Base-by-base conservation (phyloP, 1,140 invertebrate species). In the Melipona quadrifasciata region DNA sequence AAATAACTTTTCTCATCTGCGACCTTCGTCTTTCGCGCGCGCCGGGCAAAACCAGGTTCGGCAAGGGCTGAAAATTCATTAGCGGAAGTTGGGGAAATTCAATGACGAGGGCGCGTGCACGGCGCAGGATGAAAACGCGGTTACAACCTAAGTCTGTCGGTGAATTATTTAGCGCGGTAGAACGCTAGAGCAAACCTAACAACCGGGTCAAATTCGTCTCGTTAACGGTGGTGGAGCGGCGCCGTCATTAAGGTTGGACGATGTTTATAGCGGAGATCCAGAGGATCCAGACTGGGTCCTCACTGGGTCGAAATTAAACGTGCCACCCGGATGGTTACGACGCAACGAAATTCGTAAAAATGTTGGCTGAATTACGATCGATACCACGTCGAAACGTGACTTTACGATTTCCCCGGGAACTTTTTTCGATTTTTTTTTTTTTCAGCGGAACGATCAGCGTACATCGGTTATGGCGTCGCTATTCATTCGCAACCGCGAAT, bases 1-100 rank as follows among this genome's bases (percentile, higher is more conserved):
- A 51, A 73, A 53, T 71, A 76, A 85, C 79, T 85, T 87, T 87
- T 61, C 47, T 39, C n/a, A 39, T 58, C 17, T 27, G 71, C 72
- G 75, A 77, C 79, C 74, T 87, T 85, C 53, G 78, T 78, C 61
- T 58, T 79, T 65, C 67, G 19, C 14, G 24, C 27, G 16, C 47
- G 11, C 55, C 39, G 39, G 10, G 27, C 34, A 8, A 31, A 65
- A 19, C 55, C 64, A 19, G 27, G 27, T 68, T 34, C 31, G 27
- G 3, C 21, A 11, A 39, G 16, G 34, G 31, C 39, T 55, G 55
- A 17, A 87, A 85, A 87, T 87, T 78, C 61, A 80, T 79, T 68
- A 68, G n/a, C n/a, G 51, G 21, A 80, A 80, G 65, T 80, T 68
- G 34, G 68, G 6, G n/a, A 21, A 81, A 81, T 64, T 51, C 21